Evolutionary conservation across 2,888 invertebrate genomes (phyloP).

Genomic region (Papilio elwesi): DNA sequence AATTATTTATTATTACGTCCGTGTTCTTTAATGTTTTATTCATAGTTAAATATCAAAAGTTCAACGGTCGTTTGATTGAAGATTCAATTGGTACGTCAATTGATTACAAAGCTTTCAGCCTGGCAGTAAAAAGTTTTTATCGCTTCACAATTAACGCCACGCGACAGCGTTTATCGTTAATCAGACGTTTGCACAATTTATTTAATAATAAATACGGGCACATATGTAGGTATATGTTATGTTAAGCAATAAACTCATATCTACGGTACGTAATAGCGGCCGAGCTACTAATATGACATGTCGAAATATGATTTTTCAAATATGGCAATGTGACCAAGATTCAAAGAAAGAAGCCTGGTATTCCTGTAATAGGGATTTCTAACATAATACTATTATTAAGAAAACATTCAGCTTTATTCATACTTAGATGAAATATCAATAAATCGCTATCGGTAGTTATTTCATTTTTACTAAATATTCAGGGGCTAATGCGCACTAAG

Average conservation of each 20-base stretch:
- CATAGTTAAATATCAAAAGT: not conserved
- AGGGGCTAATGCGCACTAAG: no score
- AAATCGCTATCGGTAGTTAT: no score
- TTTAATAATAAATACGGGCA: conserved; percentile 30
- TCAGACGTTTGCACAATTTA: conserved; percentile 31
- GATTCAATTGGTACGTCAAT: conserved; percentile 1
- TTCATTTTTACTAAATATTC: no score
- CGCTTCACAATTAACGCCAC: conserved; percentile 27
- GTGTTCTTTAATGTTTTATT: not conserved
- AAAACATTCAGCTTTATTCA: not conserved
- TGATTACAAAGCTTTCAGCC: conserved; percentile 1
- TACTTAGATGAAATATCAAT: not conserved
- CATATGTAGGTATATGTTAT: conserved; percentile 32
- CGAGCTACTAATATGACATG: conserved; percentile 7
- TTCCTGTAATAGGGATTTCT: not conserved
- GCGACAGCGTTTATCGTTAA: conserved; percentile 28
- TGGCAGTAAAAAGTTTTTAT: conserved; percentile 30
- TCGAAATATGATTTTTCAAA: conserved; percentile 23
- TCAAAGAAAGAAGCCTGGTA: not conserved
- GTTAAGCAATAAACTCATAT: conserved; percentile 32
- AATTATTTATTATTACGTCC: no score
- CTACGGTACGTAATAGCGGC: conserved; percentile 10
- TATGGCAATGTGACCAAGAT: conserved; percentile 4
- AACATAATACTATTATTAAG: not conserved
- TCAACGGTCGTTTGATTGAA: not conserved